Evolutionary conservation across 2,888 invertebrate species (phyloP).

Genomic region (Chorisops tibialis): DNA sequence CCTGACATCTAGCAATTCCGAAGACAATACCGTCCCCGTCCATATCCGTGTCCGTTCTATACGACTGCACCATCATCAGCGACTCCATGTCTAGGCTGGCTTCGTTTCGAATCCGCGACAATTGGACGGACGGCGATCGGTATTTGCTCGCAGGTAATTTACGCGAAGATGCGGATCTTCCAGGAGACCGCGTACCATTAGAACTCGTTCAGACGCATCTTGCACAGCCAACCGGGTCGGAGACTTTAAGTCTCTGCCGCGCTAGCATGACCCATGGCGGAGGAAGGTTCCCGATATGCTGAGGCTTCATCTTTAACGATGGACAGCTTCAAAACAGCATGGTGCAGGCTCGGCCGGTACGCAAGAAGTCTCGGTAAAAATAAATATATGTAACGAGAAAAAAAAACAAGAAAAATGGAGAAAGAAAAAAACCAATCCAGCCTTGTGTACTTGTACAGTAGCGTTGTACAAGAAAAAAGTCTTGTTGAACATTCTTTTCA

Average conservation of each 20-base stretch:
- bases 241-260: constrained; percentile 20
- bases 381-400: no score
- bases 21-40: constrained; percentile 11
- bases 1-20: constrained; percentile 25
- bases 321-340: constrained; percentile 10
- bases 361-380: no score
- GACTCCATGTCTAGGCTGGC: constrained; percentile 16
- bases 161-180: not conserved
- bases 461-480: constrained; percentile 25
- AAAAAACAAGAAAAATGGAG: no score
- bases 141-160: constrained; percentile 19
- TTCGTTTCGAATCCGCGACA: constrained; percentile 1
- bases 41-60: constrained; percentile 14
- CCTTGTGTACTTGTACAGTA: no score
- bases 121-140: constrained; percentile 11
- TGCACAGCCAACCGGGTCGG: not conserved
- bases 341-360: no score
- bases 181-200: not conserved
- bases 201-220: not conserved
- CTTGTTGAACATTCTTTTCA: constrained; percentile 31
- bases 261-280: constrained; percentile 1
- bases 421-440: no score
- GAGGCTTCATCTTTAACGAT: constrained; percentile 24
- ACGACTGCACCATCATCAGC: constrained; percentile 1
- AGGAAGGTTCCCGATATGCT: not conserved